Conservation (phyloP, 1,140 invertebrate species). For the Doryteuthis pealeii region DNA sequence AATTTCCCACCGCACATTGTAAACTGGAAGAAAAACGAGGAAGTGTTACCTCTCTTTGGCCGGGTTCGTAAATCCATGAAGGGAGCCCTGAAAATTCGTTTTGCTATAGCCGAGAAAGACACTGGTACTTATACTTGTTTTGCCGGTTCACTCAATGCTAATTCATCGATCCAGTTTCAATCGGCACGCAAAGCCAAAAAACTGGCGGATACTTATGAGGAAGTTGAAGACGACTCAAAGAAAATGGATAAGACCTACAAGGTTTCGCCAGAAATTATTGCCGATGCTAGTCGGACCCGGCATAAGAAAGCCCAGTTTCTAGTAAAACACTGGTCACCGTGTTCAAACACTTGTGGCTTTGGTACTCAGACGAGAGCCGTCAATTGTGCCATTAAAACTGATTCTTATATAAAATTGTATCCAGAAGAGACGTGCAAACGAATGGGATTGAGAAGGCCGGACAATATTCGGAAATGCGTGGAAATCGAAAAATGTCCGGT, state of each 20-base stretch:
- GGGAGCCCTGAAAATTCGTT: constrained; percentile 33
- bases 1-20: constrained; percentile 36
- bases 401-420: constrained; percentile 29
- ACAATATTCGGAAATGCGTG: constrained; percentile 27
- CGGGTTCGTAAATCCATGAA: constrained; percentile 31
- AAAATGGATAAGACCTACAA: constrained; percentile 27
- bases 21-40: constrained; percentile 36
- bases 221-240: constrained; percentile 16
- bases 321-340: constrained; percentile 29
- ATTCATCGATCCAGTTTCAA: constrained; percentile 30
- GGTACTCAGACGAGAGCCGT: constrained; percentile 32
- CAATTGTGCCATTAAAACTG: constrained; percentile 32
- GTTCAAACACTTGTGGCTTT: constrained; percentile 35
- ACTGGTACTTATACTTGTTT: constrained; percentile 36
- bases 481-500: constrained; percentile 29
- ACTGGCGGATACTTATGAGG: constrained; percentile 16
- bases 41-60: constrained; percentile 33
- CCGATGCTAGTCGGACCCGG: constrained; percentile 14
- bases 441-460: constrained; percentile 27
- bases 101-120: constrained; percentile 27
- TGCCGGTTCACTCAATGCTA: constrained; percentile 27
- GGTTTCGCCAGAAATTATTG: constrained; percentile 1
- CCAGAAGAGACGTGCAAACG: constrained; percentile 28
- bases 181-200: constrained; percentile 25
- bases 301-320: constrained; percentile 24